Conservation (phyloP, 2,113 vertebrate species). For the Nycticebus coucang region DNA sequence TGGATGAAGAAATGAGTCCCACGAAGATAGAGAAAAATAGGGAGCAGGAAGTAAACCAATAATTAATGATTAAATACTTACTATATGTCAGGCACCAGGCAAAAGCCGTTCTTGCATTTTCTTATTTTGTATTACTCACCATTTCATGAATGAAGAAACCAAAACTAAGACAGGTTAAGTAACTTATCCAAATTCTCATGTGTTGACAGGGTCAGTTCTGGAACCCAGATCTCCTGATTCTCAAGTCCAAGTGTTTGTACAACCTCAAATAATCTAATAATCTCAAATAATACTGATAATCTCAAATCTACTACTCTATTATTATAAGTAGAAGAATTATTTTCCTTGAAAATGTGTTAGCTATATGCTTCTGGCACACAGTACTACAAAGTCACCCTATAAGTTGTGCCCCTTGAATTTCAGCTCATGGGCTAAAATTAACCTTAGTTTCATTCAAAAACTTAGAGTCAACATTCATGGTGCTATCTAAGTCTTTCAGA, state of each 20-base stretch:
- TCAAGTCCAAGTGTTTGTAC: neutral
- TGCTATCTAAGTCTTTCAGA: neutral
- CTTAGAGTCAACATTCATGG: neutral
- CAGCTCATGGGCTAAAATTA: neutral
- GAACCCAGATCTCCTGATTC: neutral
- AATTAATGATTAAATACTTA: neutral
- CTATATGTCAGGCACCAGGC: neutral
- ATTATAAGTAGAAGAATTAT: neutral
- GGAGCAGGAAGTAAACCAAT: neutral
- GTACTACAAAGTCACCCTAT: neutral
- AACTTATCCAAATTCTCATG: neutral
- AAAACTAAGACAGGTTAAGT: neutral
- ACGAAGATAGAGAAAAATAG: neutral
- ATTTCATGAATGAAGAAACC: neutral
- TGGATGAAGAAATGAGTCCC: neutral
- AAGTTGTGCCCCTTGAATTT: neutral
- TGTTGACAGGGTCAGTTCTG: neutral
- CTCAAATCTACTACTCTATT: neutral
- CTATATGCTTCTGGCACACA: neutral
- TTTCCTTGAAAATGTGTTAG: neutral
- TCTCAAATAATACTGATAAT: neutral
- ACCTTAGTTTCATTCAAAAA: conserved; percentile 43
- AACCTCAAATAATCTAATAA: neutral
- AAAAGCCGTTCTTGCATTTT: neutral
- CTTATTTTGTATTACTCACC: conserved; percentile 9